A percentile compares a stretch with the other conserved stretches of the same genome.
phyloP scores from a whole-genome alignment of 37 sponge, comb jelly and placozoan genomes.

The Tethya wilhelma region DNA sequence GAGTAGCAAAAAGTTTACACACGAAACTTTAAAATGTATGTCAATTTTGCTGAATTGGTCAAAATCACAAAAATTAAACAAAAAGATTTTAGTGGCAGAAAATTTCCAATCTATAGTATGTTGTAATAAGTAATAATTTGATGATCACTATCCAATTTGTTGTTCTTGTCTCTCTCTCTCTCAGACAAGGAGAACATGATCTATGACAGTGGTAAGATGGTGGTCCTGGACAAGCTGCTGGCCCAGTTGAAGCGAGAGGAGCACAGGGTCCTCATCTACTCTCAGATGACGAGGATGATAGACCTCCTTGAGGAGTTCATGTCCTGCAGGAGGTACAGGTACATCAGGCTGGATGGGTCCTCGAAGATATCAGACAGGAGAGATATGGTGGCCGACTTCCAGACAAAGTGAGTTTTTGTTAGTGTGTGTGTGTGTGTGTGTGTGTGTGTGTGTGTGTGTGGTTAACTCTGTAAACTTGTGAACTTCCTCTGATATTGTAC shows the following conservation, averaged over 20 bases:
- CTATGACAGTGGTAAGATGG: slow-evolving; percentile 91
- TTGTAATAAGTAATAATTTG: too few species aligned
- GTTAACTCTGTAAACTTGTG: not conserved
- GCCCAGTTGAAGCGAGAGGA: slow-evolving; percentile 80
- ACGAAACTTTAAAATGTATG: not conserved
- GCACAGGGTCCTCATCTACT: slow-evolving; percentile 93
- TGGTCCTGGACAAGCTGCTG: slow-evolving; percentile 85
- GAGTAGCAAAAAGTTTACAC: not conserved
- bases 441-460: not conserved
- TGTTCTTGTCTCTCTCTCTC: not conserved
- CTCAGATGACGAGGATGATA: slow-evolving; percentile 96
- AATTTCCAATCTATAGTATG: too few species aligned
- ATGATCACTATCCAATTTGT: not conserved
- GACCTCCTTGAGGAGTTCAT: slow-evolving; percentile 96
- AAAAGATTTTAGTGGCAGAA: too few species aligned
- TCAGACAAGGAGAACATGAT: slow-evolving; percentile 87
- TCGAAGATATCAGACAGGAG: slow-evolving; percentile 90
- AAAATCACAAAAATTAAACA: not conserved
- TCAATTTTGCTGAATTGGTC: not conserved
- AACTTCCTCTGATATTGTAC: not conserved
- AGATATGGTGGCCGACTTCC: slow-evolving; percentile 99
- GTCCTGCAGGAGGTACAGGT: slow-evolving; percentile 78
- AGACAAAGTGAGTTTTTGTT: slow-evolving; percentile 60
- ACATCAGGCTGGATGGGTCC: slow-evolving; percentile 94
- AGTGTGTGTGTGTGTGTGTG: not conserved